Base-by-base conservation (phyloP, 2,113 vertebrate genomes). In the Caranx ignobilis region DNA sequence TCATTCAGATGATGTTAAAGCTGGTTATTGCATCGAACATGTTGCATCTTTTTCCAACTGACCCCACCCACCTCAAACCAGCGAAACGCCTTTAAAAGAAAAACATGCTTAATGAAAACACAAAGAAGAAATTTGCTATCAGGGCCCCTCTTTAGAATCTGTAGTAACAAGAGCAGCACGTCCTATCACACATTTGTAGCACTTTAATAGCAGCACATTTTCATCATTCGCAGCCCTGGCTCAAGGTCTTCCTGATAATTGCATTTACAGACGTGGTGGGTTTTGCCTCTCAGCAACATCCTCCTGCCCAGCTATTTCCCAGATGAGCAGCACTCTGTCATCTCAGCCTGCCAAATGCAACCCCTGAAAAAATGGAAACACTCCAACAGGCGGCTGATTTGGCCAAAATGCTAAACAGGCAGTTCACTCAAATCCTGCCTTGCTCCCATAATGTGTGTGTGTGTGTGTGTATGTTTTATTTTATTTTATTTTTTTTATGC, bases 241-340 rank as follows among this genome's bases (percentile, higher is more conserved):
- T 89, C 78, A 83, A 81, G 77, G 72, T 82, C 65, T 81, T 73
- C 84, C 74, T 68, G 56, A 85, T 90, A 84, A 94, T 91, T 87
- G 73, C 84, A 88, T 94, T 91, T 71, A 66, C 92, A 91, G 91
- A 75, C 86, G 56, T 55, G 39, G 78, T 72, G 62, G 81, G 68
- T 71, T 88, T 81, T 81, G 62, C 75, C 72, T 89, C 82, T 84
- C 77, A 48, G 84, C 75, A 88, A 74, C 85, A 82, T 76, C 86
- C 77, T 87, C 52, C 82, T 84, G 82, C 55, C 70, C 61, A 45
- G 74, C 66, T 39, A 57, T 90, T 86, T 92, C 81, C 87, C 89
- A 78, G 62, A 81, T 91, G 87, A 91, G 79, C 77, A 87, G 84
- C 78, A 70, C 79, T 87, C 83, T 74, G 86, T 91, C 89, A 89